Conservation (phyloP, 2,888 invertebrate species). For the Himalopsyche kuldschensis region DNA sequence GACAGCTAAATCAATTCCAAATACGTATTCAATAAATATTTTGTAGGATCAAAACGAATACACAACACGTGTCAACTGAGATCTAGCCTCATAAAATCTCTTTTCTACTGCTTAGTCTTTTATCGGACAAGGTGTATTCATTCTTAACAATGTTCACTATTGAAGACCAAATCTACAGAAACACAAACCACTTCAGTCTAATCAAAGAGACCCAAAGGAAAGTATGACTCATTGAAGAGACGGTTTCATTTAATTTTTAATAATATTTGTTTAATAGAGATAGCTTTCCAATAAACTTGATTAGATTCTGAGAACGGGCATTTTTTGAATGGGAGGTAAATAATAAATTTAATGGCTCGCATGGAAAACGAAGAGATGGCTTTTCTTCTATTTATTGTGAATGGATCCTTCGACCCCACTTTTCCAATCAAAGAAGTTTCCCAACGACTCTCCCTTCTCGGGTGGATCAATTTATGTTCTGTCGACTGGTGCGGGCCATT, state of each 20-base stretch:
- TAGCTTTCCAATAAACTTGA: constrained; percentile 26
- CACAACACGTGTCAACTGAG: no score
- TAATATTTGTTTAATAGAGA: constrained; percentile 20
- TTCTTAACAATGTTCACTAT: no score
- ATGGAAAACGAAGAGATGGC: constrained; percentile 19
- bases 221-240: not conserved
- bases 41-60: no score
- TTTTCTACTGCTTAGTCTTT: no score
- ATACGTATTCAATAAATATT: no score
- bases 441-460: constrained; percentile 19
- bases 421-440: constrained; percentile 40
- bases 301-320: constrained; percentile 10
- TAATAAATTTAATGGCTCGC: constrained; percentile 28
- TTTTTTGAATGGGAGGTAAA: not conserved
- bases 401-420: constrained; percentile 37
- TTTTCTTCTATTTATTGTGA: constrained; percentile 34
- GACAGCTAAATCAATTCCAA: no score
- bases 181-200: not conserved
- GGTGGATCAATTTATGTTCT: constrained; percentile 38
- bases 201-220: not conserved
- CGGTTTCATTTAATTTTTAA: not conserved
- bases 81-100: no score
- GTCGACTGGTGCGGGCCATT: constrained; percentile 31
- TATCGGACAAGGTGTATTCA: no score
- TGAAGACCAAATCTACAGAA: not conserved